Evolutionary conservation across 2,888 invertebrate genomes (phyloP), one percentile per base, ranked within the genome.

Genomic region (Anaspis maculata): DNA sequence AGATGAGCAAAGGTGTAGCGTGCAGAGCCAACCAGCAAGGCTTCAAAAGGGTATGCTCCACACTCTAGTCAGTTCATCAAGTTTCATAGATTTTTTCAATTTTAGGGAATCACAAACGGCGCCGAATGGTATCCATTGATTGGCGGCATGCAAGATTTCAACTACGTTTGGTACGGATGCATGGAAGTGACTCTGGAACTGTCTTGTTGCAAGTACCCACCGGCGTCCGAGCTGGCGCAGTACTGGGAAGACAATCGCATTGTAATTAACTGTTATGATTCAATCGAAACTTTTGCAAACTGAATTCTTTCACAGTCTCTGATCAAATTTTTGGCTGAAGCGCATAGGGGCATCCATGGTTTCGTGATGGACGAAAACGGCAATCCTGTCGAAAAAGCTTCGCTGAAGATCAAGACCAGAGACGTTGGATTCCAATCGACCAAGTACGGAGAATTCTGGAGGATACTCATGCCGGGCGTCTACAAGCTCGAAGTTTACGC

Each of bases 151-250:
- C 88, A 89, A 66, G 95, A 95, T 61, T 95, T 86, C 64, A 94
- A 94, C 65, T 95, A 95, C 64, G 76, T 90, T 9, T 83, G 83
- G 81, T 85, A 83, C 54, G 92, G 92, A 9, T 90, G 90, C 61
- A 87, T 95, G 87, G 94, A 94, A 65, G 74, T 94, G n/a, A 92
- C 94, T 0, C 66, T 95, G 25, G 94, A 95, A 64, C 77, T 95
- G 34, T 88, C 90, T 0, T 95, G 95, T 65, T 95, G 94, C 69
- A 95, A 94, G 68, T 94, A 79, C 63, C 95, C 95, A 2, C 79
- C 79, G 0, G 79, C 83, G 0, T 74, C 77, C 38, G 81, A 89
- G 56, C 67, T 95, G 27, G 76, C 77, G 13, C 77, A 79, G 47
- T 87, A 87, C 62, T 95, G 94, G 94, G 76, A 80, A 42, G 86